Evolutionary conservation across 2,797 vertebrate genomes (phyloP), one percentile per base, ranked within the genome.

Genomic region (Eidolon dupreanum): DNA sequence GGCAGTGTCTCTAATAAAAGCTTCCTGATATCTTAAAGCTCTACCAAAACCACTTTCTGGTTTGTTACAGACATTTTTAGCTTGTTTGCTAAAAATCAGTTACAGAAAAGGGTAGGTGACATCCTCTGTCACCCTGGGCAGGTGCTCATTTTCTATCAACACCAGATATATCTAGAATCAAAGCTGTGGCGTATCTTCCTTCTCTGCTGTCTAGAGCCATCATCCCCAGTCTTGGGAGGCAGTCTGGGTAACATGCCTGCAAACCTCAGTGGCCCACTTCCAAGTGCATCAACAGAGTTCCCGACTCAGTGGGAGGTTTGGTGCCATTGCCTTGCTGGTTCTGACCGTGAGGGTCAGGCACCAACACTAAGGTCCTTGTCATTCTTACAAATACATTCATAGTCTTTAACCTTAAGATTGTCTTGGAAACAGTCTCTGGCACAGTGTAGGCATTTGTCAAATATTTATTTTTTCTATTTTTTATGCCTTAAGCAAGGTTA

Each of bases 61-160:
- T 55, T 57, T 79, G 36, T 59, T 89, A 36, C 0, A 53, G 74
- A 82, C 26, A 0, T 90, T 84, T 84, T 86, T 11, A 8, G 19
- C 65, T 88, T 65, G 33, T 51, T n/a, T 33, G n/a, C 19, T 73
- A 36, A 82, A 74, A 94, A 91, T 95, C 83, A 83, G 88, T 93
- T 77, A 75, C 65, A 33, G 26, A 41, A 28, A 86, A 84, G 12
- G 20, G 22, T 75, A 10, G 36, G 73, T 16, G 74, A 33, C 53
- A 7, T 63, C 9, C 4, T 82, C 22, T 53, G 59, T 96, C 91
- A 87, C 36, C 78, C 41, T 28, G 51, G 33, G 12, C 20, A 73
- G 85, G 12, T 68, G 26, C 63, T 77, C 26, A 2, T 61, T 87
- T 90, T 92, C 75, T 61, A 5, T 73, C 66, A 93, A 28, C 49